Evolutionary conservation across 2,113 vertebrate genomes (phyloP), one percentile per base, ranked within the genome.

Genomic region (Uria lomvia): DNA sequence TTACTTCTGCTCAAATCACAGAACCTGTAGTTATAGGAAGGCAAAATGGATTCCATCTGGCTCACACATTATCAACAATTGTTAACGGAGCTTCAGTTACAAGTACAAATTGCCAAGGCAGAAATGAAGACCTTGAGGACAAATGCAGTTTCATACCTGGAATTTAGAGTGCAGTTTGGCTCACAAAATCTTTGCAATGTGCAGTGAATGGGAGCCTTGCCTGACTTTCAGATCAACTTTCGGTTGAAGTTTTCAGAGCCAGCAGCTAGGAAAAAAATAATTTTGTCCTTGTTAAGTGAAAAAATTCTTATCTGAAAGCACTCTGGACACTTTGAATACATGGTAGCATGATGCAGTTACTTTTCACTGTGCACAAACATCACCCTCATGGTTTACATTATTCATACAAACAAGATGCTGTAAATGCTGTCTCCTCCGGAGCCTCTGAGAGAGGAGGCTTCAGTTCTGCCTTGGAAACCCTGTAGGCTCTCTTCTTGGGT

Each of bases 391-490:
- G 38, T 91, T 92, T 96, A 47, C 60, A 92, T 95, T 94, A 94
- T 96, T 95, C 68, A 96, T 96, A 88, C 80, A 95, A 95, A 97
- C 86, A 92, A 92, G 86, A 85, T 5, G 19, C 75, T 89, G 66
- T 94, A 94, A 96, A 87, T 78, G 65, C 22, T 87, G 63, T 74
- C 88, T 97, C 59, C 82, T 88, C 62, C 40, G 90, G 65, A 94
- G 82, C 55, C n/a, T 88, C 63, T 71, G 18, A 27, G 58, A 86
- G 67, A 86, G 11, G 49, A 96, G 49, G 65, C 52, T 94, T 78
- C 73, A 58, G 36, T 45, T 74, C n/a, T 53, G 34, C 83, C 36
- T 81, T 36, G 92, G 82, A 91, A 93, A 81, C 65, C 86, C 92
- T 92, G 47, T 40, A 87, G 86, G 24, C 68, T 95, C 43, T 75